Evolutionary conservation across 92 coral and sea anemone genomes (phyloP).

Genomic region (Zoanthus gigantus): DNA sequence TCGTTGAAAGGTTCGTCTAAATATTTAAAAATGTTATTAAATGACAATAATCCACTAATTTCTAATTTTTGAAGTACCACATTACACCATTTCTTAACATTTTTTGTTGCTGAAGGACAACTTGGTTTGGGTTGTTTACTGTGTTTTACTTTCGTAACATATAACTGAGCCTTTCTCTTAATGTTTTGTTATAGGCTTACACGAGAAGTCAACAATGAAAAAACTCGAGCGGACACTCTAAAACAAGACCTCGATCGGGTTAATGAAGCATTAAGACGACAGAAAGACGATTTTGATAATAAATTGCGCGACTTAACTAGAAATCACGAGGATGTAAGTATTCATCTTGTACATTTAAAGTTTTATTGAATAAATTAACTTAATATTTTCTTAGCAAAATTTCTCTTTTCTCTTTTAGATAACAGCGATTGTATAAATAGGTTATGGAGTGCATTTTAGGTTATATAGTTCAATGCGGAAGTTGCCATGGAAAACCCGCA

Average conservation of each 20-base stretch:
- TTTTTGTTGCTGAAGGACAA: too few relatives aligned
- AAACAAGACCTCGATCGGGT: conserved; percentile 55
- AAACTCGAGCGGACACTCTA: conserved; percentile 41
- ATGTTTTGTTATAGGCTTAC: conserved; percentile 24
- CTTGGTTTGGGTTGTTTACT: not conserved
- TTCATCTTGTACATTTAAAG: not conserved
- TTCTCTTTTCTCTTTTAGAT: too few relatives aligned
- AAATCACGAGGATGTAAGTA: conserved; percentile 68
- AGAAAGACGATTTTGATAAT: conserved; percentile 70
- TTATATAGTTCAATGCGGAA: too few relatives aligned
- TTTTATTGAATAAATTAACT: too few relatives aligned
- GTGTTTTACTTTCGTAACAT: not conserved
- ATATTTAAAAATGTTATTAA: not conserved
- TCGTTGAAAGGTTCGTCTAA: conserved; percentile 25
- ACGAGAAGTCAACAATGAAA: conserved; percentile 57
- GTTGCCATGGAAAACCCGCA: too few relatives aligned
- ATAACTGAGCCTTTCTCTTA: too few relatives aligned
- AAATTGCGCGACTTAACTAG: conserved; percentile 52
- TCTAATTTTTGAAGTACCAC: not conserved
- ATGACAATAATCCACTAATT: not conserved
- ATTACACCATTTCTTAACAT: not conserved
- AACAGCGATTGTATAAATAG: too few relatives aligned
- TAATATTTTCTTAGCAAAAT: too few relatives aligned
- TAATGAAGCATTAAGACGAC: conserved; percentile 60
- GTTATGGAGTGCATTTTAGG: too few relatives aligned